phyloP scores from a whole-genome alignment of 2,797 vertebrate species.

The Darevskia nairensis region DNA sequence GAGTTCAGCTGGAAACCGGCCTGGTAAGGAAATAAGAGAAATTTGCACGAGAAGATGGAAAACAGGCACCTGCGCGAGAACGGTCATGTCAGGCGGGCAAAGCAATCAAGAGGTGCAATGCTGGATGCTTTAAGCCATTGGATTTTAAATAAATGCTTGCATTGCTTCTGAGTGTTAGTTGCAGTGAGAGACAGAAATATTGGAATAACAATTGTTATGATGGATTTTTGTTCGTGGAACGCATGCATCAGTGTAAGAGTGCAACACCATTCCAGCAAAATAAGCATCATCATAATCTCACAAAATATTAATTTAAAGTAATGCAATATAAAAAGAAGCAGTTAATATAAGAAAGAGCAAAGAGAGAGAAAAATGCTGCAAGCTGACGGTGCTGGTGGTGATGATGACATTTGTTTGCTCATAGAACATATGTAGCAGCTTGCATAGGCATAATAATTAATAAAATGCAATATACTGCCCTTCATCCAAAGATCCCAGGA shows the following conservation, averaged over 20 bases:
- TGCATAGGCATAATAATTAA: no score
- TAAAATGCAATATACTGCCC: no score
- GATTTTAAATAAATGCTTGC: background rate
- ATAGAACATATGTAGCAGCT: no score
- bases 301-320: background rate
- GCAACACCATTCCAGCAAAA: background rate
- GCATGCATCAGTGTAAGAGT: background rate
- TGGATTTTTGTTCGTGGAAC: background rate
- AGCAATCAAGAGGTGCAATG: background rate
- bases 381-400: no score
- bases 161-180: background rate
- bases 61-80: constrained; percentile 4
- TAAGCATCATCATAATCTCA: background rate
- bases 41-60: constrained; percentile 7
- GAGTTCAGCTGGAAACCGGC: background rate
- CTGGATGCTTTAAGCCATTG: background rate
- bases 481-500: no score
- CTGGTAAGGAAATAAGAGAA: constrained; percentile 38
- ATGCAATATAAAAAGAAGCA: background rate
- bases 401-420: no score
- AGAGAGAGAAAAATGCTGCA: no score
- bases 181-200: background rate
- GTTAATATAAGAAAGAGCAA: background rate
- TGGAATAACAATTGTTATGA: background rate
- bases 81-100: background rate